Percentiles rank a stretch among this genome's conserved stretches.
Conservation (phyloP, 2,888 invertebrate genomes). For the Apamea sordens region DNA sequence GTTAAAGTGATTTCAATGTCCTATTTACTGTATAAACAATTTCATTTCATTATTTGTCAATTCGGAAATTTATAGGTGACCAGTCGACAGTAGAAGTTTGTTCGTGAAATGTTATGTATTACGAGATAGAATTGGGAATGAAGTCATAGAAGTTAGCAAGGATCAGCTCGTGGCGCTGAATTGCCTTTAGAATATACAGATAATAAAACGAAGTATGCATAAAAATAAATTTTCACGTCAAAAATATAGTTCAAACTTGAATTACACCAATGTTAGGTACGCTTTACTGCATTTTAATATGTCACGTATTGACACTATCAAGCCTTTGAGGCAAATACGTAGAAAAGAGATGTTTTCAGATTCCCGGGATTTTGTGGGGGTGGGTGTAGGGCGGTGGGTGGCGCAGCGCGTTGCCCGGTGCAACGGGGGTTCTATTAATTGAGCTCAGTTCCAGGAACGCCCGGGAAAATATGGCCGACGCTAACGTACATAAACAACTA, state of each 20-base stretch:
- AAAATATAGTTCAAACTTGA: neutral
- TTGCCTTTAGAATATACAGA: neutral
- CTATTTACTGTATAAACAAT: too few relatives aligned
- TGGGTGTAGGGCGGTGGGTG: slow-evolving; percentile 13
- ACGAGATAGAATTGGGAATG: neutral
- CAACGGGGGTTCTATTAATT: slow-evolving; percentile 1
- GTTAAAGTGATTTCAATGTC: too few relatives aligned
- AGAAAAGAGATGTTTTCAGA: neutral
- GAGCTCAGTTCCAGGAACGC: slow-evolving; percentile 13
- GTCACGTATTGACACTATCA: neutral
- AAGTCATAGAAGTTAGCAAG: neutral
- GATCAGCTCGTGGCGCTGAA: neutral
- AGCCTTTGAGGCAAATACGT: neutral
- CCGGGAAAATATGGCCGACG: slow-evolving; percentile 16
- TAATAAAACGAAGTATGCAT: neutral
- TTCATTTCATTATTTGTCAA: neutral
- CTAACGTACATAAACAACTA: neutral
- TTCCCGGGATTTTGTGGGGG: slow-evolving; percentile 4
- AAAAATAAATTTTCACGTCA: neutral
- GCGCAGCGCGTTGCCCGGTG: neutral
- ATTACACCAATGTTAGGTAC: neutral
- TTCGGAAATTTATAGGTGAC: neutral
- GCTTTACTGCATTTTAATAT: neutral
- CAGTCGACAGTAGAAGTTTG: neutral
- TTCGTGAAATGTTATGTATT: neutral